These are phyloP conservation scores for Callopanchax toddi DNA, from an alignment of 2,113 vertebrate species.

Conservation along the genomic window DNA sequence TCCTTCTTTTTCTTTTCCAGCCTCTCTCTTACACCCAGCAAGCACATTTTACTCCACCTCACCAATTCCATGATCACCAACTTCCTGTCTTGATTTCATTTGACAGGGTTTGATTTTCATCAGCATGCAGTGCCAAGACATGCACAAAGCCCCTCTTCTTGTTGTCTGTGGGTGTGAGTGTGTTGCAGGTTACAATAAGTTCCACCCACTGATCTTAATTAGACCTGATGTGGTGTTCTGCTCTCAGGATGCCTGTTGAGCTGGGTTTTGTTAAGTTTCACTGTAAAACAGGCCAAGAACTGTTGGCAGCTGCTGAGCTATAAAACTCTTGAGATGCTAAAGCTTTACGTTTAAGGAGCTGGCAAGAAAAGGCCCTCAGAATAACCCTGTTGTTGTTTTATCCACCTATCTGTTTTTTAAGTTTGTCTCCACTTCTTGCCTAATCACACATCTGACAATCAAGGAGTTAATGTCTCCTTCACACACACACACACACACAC, in stretches of 20 bases:
- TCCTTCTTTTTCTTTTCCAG: no score
- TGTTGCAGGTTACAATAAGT: constrained; percentile 70
- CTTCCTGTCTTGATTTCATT: constrained; percentile 17
- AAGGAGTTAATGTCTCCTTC: no score
- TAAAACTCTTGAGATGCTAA: constrained; percentile 67
- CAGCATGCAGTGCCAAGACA: constrained; percentile 33
- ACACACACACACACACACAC: neutral
- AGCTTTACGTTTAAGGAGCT: constrained; percentile 51
- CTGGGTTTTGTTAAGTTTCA: constrained; percentile 67
- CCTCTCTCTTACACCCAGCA: constrained; percentile 14
- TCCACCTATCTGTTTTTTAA: no score
- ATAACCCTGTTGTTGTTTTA: no score
- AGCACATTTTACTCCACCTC: constrained; percentile 34
- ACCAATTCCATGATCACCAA: constrained; percentile 11
- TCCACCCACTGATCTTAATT: constrained; percentile 74
- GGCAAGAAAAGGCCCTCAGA: constrained; percentile 31
- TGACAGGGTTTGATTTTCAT: constrained; percentile 32
- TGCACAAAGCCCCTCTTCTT: constrained; percentile 60
- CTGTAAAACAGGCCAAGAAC: constrained; percentile 67
- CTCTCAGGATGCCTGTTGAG: constrained; percentile 63
- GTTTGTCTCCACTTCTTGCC: no score
- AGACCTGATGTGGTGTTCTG: constrained; percentile 70
- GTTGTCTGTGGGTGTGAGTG: constrained; percentile 47
- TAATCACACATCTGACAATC: no score
- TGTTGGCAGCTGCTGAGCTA: constrained; percentile 58